Evolutionary conservation across 2,888 invertebrate genomes (phyloP).

Genomic region (Pseudolycoriella hygida): DNA sequence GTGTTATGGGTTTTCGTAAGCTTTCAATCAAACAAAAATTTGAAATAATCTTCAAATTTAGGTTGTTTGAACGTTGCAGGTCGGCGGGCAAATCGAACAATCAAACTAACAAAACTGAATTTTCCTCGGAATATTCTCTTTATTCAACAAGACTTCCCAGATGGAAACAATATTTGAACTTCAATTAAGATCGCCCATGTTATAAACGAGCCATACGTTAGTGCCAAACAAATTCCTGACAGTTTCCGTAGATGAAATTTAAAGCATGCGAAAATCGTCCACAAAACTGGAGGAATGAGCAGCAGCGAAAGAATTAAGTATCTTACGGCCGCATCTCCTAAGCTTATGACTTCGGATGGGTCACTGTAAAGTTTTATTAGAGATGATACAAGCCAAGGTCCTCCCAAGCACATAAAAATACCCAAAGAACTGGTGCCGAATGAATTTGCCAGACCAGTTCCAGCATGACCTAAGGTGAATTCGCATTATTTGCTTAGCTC

Average conservation of each 20-base stretch:
- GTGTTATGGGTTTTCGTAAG: too few species aligned
- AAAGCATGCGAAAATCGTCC: conserved; percentile 39
- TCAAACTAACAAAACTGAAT: too few species aligned
- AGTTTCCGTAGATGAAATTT: conserved; percentile 44
- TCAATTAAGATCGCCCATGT: conserved; percentile 54
- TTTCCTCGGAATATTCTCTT: too few species aligned
- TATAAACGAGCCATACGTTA: conserved; percentile 46
- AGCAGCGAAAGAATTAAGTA: conserved; percentile 59
- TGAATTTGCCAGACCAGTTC: conserved; percentile 64
- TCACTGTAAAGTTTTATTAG: too few species aligned
- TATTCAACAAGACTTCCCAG: conserved; percentile 6
- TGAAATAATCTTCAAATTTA: too few species aligned
- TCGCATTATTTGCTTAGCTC: background rate
- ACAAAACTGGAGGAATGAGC: conserved; percentile 45
- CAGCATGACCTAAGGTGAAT: conserved; percentile 27
- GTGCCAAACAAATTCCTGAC: conserved; percentile 41
- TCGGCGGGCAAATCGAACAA: too few species aligned
- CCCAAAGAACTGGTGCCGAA: conserved; percentile 63
- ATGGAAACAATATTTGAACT: conserved; percentile 40
- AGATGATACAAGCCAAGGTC: conserved; percentile 50
- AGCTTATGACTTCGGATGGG: too few species aligned
- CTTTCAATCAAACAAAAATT: too few species aligned
- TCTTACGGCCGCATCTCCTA: conserved; percentile 27
- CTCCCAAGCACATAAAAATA: conserved; percentile 52
- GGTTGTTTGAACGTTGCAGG: too few species aligned